A percentile compares a stretch with the other conserved stretches of the same genome.
Conservation (phyloP, 2,888 invertebrate genomes). For the Mesoligia furuncula region DNA sequence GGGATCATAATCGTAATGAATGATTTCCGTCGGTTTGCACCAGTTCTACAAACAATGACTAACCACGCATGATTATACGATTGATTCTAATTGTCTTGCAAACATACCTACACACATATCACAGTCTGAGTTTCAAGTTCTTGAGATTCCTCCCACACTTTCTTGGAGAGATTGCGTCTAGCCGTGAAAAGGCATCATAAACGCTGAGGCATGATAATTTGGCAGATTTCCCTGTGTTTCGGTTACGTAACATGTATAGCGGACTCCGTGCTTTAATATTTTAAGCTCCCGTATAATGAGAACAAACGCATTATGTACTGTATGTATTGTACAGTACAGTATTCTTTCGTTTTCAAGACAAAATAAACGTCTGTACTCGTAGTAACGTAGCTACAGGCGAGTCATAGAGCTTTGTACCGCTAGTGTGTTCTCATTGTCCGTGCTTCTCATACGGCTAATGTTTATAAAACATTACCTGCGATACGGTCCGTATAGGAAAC, state of each 20-base stretch:
- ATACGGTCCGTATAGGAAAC: conserved; percentile 71
- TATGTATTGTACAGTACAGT: conserved; percentile 8
- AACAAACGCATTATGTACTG: conserved; percentile 41
- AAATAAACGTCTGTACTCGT: conserved; percentile 44
- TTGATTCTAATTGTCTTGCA: conserved; percentile 29
- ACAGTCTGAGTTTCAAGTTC: conserved; percentile 11
- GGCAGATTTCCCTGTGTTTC: conserved; percentile 41
- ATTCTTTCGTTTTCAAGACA: conserved; percentile 40
- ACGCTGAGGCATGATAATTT: conserved; percentile 39
- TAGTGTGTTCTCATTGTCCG: conserved; percentile 59
- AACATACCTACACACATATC: conserved; percentile 12
- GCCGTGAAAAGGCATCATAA: conserved; percentile 38
- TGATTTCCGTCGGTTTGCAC: conserved; percentile 37
- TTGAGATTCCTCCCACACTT: conserved; percentile 1
- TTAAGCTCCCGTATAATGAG: conserved; percentile 54
- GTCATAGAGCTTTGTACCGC: conserved; percentile 53
- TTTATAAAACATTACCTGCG: conserved; percentile 76
- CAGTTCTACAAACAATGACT: conserved; percentile 41
- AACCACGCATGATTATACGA: conserved; percentile 17
- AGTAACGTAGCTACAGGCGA: conserved; percentile 25
- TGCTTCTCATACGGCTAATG: conserved; percentile 64
- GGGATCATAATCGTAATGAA: conserved; percentile 26
- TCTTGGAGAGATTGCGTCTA: conserved; percentile 10
- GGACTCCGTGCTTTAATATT: conserved; percentile 54
- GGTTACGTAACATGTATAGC: conserved; percentile 43